Evolutionary conservation across 2,888 invertebrate species (phyloP).

Genomic region (Pseudoips prasinana): DNA sequence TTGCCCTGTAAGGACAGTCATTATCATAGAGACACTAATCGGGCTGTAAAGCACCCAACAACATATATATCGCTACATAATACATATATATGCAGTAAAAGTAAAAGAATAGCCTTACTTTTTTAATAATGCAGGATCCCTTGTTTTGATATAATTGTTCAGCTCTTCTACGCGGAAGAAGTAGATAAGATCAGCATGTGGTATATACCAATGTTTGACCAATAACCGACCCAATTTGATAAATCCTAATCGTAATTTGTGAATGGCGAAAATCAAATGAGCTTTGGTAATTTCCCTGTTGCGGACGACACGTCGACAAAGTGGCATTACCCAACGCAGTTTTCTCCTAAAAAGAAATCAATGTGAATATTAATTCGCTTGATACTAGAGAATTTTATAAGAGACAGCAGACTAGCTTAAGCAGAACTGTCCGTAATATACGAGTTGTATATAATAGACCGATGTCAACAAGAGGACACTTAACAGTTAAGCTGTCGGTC

Average conservation of each 20-base stretch:
- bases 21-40: too few species aligned
- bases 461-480: too few species aligned
- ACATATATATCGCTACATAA: too few species aligned
- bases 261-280: slow-evolving; percentile 71
- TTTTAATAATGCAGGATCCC: slow-evolving; percentile 80
- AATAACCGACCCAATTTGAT: slow-evolving; percentile 80
- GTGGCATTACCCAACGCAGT: slow-evolving; percentile 83
- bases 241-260: slow-evolving; percentile 83
- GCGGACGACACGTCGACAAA: slow-evolving; percentile 83
- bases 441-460: too few species aligned
- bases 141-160: slow-evolving; percentile 70
- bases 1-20: slow-evolving; percentile 79
- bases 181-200: slow-evolving; percentile 84
- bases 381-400: too few species aligned
- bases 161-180: slow-evolving; percentile 87
- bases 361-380: too few species aligned
- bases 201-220: slow-evolving; percentile 83
- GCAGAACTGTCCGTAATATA: too few species aligned
- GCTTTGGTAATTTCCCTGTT: slow-evolving; percentile 87
- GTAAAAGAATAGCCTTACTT: too few species aligned
- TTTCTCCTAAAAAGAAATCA: slow-evolving; percentile 61
- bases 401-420: too few species aligned
- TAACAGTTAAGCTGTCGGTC: too few species aligned
- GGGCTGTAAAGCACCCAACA: too few species aligned
- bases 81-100: too few species aligned